Conservation (phyloP, 2,888 invertebrate species). For the Papilio gigon region DNA sequence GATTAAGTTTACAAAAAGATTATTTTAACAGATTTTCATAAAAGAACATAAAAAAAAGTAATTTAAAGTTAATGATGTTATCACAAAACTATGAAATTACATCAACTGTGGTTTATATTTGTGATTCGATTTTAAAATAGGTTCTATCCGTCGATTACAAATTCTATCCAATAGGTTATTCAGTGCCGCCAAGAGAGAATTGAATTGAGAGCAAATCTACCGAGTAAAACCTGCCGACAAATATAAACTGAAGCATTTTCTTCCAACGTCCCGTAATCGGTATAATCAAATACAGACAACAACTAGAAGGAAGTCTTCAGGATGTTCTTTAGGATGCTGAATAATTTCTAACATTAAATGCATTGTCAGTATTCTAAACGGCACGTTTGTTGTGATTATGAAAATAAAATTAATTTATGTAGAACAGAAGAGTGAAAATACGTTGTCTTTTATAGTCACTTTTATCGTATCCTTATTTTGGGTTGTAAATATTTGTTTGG, state of each 20-base stretch:
- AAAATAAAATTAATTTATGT: not conserved
- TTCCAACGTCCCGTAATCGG: constrained; percentile 58
- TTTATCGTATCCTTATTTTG: not conserved
- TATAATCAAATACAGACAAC: constrained; percentile 61
- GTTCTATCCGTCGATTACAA: constrained; percentile 53
- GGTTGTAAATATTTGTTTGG: not conserved
- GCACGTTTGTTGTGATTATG: not conserved
- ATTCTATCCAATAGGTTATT: constrained; percentile 78
- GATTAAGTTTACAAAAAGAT: not conserved
- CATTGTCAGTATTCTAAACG: no score
- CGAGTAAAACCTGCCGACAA: constrained; percentile 71
- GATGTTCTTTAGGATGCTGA: not conserved
- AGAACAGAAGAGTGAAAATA: no score
- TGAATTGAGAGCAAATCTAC: constrained; percentile 80
- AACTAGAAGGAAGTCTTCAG: constrained; percentile 47
- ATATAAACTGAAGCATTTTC: constrained; percentile 72
- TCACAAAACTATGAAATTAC: not conserved
- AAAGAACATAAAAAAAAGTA: no score
- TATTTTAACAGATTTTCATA: not conserved
- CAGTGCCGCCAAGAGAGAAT: constrained; percentile 76
- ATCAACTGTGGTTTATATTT: not conserved
- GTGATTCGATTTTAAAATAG: not conserved
- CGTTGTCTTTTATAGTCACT: not conserved
- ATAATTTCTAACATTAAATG: no score
- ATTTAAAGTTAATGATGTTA: not conserved